A percentile compares a stretch with the other conserved stretches of the same genome.
phyloP scores from a whole-genome alignment of 2,888 invertebrate genomes.

The Hypomecis atomaria region DNA sequence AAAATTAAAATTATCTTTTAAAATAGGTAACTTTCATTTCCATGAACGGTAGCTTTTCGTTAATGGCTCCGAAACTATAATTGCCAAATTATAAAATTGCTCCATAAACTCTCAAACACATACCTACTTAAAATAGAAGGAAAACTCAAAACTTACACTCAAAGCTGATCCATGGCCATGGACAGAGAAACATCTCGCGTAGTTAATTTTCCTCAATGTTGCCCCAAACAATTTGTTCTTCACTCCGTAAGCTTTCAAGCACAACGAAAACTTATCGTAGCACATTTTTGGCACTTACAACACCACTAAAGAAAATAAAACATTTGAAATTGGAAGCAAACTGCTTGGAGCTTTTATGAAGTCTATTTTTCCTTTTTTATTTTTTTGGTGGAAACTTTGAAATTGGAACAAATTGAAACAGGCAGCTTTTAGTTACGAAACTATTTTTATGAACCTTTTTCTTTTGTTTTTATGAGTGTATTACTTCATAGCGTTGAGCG shows the following conservation, averaged over 20 bases:
- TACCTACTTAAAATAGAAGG: too few relatives aligned
- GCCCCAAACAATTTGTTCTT: constrained; percentile 44
- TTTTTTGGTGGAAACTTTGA: not conserved
- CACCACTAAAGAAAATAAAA: constrained; percentile 22
- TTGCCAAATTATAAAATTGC: too few relatives aligned
- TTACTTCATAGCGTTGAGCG: not conserved
- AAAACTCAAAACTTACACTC: constrained; percentile 54
- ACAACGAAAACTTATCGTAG: constrained; percentile 58
- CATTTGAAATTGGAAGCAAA: constrained; percentile 5
- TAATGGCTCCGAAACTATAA: too few relatives aligned
- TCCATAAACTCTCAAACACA: too few relatives aligned
- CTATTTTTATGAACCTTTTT: constrained; percentile 27
- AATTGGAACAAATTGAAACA: not conserved
- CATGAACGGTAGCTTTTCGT: too few relatives aligned
- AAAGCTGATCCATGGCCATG: constrained; percentile 58
- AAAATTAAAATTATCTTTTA: too few relatives aligned
- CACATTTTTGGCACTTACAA: constrained; percentile 55
- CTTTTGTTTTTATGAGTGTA: not conserved
- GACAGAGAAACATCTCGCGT: constrained; percentile 62
- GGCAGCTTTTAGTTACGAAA: not conserved
- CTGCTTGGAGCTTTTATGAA: not conserved
- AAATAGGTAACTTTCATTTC: too few relatives aligned
- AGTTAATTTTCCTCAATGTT: constrained; percentile 41
- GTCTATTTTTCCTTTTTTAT: not conserved
- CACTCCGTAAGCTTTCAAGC: constrained; percentile 52